Evolutionary conservation across 2,113 vertebrate genomes (phyloP).

Genomic region (Oncorhynchus masou): DNA sequence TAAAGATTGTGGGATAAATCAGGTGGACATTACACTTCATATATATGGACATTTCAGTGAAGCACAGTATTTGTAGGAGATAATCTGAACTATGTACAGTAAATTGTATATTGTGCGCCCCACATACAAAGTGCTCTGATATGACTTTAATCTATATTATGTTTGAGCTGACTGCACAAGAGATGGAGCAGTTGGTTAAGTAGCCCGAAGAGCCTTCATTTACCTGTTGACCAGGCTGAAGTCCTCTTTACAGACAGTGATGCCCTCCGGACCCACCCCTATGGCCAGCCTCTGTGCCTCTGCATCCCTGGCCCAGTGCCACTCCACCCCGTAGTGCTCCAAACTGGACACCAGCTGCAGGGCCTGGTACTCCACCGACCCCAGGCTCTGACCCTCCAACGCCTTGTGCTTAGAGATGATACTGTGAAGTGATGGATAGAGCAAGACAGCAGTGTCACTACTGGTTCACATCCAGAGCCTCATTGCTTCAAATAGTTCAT

Average conservation of each 20-base stretch:
- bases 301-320: conserved; percentile 90
- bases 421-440: conserved; percentile 59
- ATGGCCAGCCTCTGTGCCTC: conserved; percentile 86
- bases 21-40: not conserved
- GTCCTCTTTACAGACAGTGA: conserved; percentile 91
- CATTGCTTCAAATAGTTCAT: no score
- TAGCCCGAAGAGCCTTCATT: not conserved
- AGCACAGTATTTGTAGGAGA: not conserved
- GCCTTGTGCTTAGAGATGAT: conserved; percentile 88
- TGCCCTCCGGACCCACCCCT: conserved; percentile 93
- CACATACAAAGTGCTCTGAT: no score
- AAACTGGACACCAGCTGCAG: conserved; percentile 88
- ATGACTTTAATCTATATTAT: no score
- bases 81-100: no score
- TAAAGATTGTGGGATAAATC: no score
- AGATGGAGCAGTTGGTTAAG: no score
- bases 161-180: not conserved
- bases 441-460: not conserved
- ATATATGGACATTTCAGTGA: not conserved
- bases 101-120: no score
- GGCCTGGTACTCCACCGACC: conserved; percentile 90
- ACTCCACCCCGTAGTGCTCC: conserved; percentile 95
- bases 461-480: no score
- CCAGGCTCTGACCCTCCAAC: conserved; percentile 83
- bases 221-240: conserved; percentile 91